A percentile compares a stretch with the other conserved stretches of the same genome.
Conservation (phyloP, 2,888 invertebrate species). For the Nineta flava region DNA sequence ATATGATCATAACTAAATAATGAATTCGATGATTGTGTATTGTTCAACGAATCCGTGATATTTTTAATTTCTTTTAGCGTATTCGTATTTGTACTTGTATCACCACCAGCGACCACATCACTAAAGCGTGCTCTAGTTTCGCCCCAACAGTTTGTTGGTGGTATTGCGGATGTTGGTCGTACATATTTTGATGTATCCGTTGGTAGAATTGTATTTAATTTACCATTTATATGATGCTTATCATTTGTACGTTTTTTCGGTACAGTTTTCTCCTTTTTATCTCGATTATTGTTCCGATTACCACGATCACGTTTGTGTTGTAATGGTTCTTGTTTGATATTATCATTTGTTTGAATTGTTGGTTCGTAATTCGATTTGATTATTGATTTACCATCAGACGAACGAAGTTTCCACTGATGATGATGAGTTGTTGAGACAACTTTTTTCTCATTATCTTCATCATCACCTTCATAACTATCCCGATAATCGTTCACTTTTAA, state of each 20-base stretch:
- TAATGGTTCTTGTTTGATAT: conserved; percentile 14
- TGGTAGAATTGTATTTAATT: background rate
- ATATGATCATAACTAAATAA: conserved; percentile 1
- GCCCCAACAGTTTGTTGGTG: conserved; percentile 30
- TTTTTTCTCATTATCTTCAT: conserved; percentile 25
- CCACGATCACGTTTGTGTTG: background rate
- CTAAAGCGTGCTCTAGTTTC: conserved; percentile 40
- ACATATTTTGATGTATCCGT: conserved; percentile 8
- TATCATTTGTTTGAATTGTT: conserved; percentile 8
- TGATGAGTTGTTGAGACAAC: background rate
- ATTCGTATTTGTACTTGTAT: conserved; percentile 21
- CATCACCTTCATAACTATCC: conserved; percentile 31
- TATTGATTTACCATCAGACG: conserved; percentile 1
- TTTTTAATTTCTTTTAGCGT: conserved; percentile 20
- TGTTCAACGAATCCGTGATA: conserved; percentile 20
- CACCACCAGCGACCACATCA: conserved; percentile 39
- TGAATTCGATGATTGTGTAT: conserved; percentile 18
- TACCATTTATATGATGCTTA: conserved; percentile 14
- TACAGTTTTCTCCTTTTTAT: conserved; percentile 19
- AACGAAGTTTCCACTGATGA: conserved; percentile 4
- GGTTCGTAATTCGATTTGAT: conserved; percentile 6
- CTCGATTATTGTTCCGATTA: conserved; percentile 12
- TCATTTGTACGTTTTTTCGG: conserved; percentile 17
- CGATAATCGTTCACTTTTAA: conserved; percentile 23
- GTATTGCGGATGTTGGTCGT: conserved; percentile 19